A percentile compares a stretch with the other conserved stretches of the same genome.
These are phyloP conservation scores for Talpa occidentalis DNA, from an alignment of 2,113 vertebrate species.

Conservation along the genomic window DNA sequence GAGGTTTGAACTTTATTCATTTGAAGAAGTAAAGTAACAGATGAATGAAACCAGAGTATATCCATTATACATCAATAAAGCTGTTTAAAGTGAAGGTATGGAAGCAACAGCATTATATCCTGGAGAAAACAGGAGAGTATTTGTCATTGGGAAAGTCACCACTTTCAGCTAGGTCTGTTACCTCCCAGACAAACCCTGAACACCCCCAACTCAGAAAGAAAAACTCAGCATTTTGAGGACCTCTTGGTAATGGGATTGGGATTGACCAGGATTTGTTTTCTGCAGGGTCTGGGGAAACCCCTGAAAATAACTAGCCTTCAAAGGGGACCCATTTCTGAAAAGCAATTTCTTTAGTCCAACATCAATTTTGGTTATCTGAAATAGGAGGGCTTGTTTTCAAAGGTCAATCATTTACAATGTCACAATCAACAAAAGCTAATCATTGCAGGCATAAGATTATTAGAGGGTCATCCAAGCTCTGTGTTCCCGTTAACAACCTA, in stretches of 20 bases:
- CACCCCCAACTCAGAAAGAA: not conserved
- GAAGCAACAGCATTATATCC: not conserved
- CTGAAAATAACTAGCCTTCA: not conserved
- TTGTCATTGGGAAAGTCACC: not conserved
- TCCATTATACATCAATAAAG: not conserved
- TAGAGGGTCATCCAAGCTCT: conserved; percentile 78
- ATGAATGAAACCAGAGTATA: not conserved
- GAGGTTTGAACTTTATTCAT: not conserved
- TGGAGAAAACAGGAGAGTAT: not conserved
- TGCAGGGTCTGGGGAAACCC: not conserved
- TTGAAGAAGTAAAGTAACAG: not conserved
- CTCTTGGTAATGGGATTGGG: not conserved
- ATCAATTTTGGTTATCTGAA: not conserved
- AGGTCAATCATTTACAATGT: not conserved
- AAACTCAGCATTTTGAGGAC: not conserved
- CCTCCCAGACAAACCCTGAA: not conserved
- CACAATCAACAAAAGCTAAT: conserved; percentile 32
- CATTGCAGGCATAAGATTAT: conserved; percentile 62
- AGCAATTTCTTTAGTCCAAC: not conserved
- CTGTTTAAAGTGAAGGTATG: not conserved
- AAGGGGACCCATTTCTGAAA: not conserved
- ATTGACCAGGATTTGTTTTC: not conserved
- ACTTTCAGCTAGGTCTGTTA: not conserved
- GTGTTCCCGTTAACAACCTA: conserved; percentile 78
- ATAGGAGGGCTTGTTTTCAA: not conserved